Conservation (phyloP, 2,888 invertebrate genomes). For the Sesamia inferens region DNA sequence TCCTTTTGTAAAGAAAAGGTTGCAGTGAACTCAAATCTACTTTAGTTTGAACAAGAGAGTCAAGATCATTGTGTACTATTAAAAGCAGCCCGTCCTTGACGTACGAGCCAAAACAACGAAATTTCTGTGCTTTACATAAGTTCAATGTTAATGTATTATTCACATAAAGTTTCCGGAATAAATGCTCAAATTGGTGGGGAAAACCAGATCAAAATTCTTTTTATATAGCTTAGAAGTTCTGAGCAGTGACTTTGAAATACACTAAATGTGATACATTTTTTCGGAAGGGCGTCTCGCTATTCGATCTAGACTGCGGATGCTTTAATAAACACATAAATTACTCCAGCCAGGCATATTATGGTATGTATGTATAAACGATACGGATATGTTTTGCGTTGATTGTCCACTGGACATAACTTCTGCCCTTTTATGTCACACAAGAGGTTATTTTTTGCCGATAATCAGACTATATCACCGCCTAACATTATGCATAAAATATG, state of each 20-base stretch:
- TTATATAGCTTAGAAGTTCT: not conserved
- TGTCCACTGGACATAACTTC: not conserved
- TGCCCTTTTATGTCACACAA: constrained; percentile 21
- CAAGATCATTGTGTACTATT: not conserved
- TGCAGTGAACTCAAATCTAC: too few relatives aligned
- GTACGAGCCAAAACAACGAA: not conserved
- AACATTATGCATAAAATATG: constrained; percentile 39
- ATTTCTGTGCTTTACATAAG: not conserved
- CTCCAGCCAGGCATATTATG: not conserved
- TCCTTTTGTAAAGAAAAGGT: too few relatives aligned
- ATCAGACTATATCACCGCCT: constrained; percentile 4
- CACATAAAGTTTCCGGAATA: not conserved
- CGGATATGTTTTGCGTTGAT: not conserved
- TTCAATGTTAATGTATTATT: not conserved
- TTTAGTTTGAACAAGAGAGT: too few relatives aligned
- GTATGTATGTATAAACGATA: too few relatives aligned
- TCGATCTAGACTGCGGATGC: not conserved
- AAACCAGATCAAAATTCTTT: not conserved
- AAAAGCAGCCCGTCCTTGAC: not conserved
- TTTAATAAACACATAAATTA: not conserved
- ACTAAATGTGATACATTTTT: not conserved
- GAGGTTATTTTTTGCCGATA: constrained; percentile 25
- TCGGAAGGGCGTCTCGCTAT: not conserved
- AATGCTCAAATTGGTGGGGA: not conserved
- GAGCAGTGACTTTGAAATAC: not conserved